Conservation (phyloP, 1,140 invertebrate species). For the Eumeta japonica region DNA sequence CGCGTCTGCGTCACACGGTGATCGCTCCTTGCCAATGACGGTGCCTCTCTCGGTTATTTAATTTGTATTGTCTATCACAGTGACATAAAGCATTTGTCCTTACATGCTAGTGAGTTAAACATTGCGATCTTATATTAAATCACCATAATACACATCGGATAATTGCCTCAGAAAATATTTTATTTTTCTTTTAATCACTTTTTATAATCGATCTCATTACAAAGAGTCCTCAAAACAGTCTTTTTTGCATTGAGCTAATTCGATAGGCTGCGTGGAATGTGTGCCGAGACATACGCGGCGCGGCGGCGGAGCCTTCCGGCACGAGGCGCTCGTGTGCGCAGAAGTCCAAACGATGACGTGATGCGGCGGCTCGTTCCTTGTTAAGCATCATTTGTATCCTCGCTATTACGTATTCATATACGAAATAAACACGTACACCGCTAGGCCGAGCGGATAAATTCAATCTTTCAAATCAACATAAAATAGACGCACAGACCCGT, state of each 20-base stretch:
- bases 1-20: too few species aligned
- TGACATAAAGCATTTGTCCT: constrained; percentile 54
- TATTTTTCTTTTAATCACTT: constrained; percentile 43
- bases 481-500: too few species aligned
- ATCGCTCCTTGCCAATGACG: too few species aligned
- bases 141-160: constrained; percentile 49
- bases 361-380: constrained; percentile 44
- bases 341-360: constrained; percentile 45
- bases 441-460: too few species aligned
- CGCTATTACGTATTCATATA: constrained; percentile 51
- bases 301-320: too few species aligned
- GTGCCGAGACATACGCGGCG: constrained; percentile 31
- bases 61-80: constrained; percentile 54
- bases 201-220: too few species aligned
- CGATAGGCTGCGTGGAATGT: constrained; percentile 49
- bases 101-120: constrained; percentile 55
- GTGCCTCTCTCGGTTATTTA: constrained; percentile 47
- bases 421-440: constrained; percentile 43
- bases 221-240: constrained; percentile 55
- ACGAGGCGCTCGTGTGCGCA: constrained; percentile 34
- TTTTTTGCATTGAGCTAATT: constrained; percentile 53
- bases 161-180: constrained; percentile 55
- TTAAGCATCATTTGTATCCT: constrained; percentile 42
- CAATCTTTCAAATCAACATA: too few species aligned
- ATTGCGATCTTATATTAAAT: constrained; percentile 54